phyloP scores from a whole-genome alignment of 2,797 vertebrate species.

The Trichosurus vulpecula region DNA sequence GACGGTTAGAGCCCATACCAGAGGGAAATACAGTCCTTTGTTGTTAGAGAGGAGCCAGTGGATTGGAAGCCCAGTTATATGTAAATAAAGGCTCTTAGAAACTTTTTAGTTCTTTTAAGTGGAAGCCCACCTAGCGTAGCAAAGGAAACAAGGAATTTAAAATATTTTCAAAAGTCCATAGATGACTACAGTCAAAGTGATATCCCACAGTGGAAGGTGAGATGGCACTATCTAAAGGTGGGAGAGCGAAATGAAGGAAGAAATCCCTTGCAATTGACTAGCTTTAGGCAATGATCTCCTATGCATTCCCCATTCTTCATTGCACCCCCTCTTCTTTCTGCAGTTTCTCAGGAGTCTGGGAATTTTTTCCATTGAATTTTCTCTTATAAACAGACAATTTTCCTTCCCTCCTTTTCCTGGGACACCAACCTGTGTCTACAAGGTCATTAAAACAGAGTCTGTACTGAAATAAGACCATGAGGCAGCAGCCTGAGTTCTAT shows the following conservation, averaged over 20 bases:
- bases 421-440: slow-evolving; percentile 8
- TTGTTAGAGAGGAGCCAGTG: neutral
- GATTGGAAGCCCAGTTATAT: neutral
- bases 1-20: neutral
- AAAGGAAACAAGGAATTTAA: neutral
- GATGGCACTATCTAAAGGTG: slow-evolving; percentile 29
- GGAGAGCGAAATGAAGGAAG: slow-evolving; percentile 32
- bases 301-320: slow-evolving; percentile 18
- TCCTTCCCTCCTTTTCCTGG: slow-evolving; percentile 32
- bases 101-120: slow-evolving; percentile 13
- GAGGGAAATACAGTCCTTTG: neutral
- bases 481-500: slow-evolving; percentile 15
- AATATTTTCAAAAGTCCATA: slow-evolving; percentile 7
- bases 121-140: neutral
- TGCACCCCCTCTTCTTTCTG: neutral
- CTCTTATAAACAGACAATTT: neutral
- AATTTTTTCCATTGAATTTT: slow-evolving; percentile 27
- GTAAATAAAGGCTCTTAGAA: slow-evolving; percentile 6
- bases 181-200: neutral
- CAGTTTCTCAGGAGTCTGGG: slow-evolving; percentile 33
- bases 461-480: slow-evolving; percentile 1
- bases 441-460: slow-evolving; percentile 23
- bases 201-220: neutral
- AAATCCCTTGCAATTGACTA: slow-evolving; percentile 19
- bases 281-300: neutral